These are phyloP conservation scores for Rhabdomys dilectus DNA, from an alignment of 2,113 vertebrate species.

Conservation along the genomic window DNA sequence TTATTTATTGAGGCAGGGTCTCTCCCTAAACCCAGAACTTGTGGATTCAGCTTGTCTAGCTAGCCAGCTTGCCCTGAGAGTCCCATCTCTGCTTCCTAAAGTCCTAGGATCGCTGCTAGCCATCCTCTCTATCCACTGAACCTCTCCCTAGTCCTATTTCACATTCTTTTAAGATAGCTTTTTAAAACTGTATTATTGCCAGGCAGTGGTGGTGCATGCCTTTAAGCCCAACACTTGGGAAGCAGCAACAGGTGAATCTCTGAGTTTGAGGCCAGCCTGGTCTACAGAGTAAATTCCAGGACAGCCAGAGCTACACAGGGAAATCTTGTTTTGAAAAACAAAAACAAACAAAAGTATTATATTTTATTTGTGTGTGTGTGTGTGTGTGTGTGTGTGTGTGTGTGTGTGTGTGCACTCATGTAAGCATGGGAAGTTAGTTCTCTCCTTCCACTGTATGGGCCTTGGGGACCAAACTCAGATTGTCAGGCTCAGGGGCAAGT, in stretches of 20 bases:
- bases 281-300: neutral
- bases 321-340: too few relatives aligned
- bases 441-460: neutral
- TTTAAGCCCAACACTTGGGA: neutral
- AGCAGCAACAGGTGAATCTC: neutral
- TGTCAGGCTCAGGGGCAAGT: neutral
- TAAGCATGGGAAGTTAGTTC: neutral
- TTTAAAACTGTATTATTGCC: neutral
- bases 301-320: neutral
- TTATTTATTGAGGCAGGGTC: neutral
- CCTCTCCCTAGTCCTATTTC: neutral
- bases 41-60: neutral
- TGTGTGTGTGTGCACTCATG: too few relatives aligned
- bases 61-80: neutral
- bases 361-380: neutral
- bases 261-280: neutral
- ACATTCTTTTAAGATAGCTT: neutral
- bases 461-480: neutral
- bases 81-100: neutral
- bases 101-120: neutral
- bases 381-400: too few relatives aligned
- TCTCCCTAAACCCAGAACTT: neutral
- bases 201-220: neutral
- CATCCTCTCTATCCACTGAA: neutral
- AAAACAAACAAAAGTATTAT: neutral